Conservation (phyloP, 2,888 invertebrate species). For the Ormyrus thymus region DNA sequence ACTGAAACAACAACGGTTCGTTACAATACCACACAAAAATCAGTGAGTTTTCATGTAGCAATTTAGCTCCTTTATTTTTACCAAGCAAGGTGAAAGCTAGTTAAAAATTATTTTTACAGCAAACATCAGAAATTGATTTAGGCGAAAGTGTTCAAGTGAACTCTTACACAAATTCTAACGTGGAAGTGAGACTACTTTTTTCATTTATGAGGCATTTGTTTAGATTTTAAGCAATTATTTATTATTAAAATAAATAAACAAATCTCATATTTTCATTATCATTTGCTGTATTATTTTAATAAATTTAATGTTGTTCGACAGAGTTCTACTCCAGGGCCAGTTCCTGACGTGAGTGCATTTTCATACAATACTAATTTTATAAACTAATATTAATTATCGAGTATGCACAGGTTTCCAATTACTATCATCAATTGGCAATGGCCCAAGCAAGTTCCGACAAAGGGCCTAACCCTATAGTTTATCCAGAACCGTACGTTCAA, state of each 20-base stretch:
- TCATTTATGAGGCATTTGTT: constrained; percentile 10
- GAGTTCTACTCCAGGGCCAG: constrained; percentile 31
- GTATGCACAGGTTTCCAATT: constrained; percentile 75
- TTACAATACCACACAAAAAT: constrained; percentile 35
- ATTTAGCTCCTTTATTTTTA: not conserved
- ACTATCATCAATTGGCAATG: constrained; percentile 85
- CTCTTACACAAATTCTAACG: constrained; percentile 16
- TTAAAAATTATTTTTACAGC: not conserved
- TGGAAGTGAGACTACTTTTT: constrained; percentile 32
- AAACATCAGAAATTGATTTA: constrained; percentile 1
- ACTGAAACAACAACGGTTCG: constrained; percentile 26
- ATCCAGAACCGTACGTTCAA: constrained; percentile 77
- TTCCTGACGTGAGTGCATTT: constrained; percentile 44
- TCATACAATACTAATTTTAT: constrained; percentile 16
- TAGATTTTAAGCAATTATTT: not conserved
- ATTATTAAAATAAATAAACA: not conserved
- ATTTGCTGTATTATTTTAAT: not conserved
- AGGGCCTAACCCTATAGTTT: constrained; percentile 77
- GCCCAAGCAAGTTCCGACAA: constrained; percentile 85
- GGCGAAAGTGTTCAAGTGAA: constrained; percentile 30
- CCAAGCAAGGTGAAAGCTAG: not conserved
- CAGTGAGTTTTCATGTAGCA: constrained; percentile 23
- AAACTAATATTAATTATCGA: constrained; percentile 33
- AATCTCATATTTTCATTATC: constrained; percentile 1
- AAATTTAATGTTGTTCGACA: constrained; percentile 8